These are phyloP conservation scores for Hermatobates lingyangjiaoensis DNA, from an alignment of 1,140 invertebrate genomes.

Conservation along the genomic window DNA sequence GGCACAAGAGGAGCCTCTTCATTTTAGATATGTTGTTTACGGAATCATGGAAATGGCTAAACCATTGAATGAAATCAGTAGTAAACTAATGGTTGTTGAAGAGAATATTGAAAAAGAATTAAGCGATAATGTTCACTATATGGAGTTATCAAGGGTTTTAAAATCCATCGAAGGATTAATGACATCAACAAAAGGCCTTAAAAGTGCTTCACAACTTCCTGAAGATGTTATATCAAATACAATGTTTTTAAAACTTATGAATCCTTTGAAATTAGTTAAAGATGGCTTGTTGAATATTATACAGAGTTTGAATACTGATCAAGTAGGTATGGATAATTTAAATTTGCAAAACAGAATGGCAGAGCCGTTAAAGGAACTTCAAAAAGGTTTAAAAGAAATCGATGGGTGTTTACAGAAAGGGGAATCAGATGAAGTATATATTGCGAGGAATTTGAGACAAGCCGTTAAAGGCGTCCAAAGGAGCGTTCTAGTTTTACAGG, in stretches of 20 bases:
- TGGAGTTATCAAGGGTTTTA: conserved; percentile 13
- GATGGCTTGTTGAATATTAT: conserved; percentile 13
- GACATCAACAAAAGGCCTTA: conserved; percentile 14
- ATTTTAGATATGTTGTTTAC: conserved; percentile 16
- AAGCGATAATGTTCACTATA: neutral
- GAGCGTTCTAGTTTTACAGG: conserved; percentile 17
- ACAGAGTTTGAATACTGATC: conserved; percentile 14
- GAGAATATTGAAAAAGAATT: conserved; percentile 12
- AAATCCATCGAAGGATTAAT: conserved; percentile 14
- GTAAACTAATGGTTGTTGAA: conserved; percentile 15
- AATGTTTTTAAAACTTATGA: conserved; percentile 6
- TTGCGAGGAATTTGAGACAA: conserved; percentile 13
- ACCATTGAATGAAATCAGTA: conserved; percentile 15
- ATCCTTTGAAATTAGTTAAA: conserved; percentile 15
- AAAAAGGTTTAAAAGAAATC: conserved; percentile 17
- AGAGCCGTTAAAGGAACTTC: conserved; percentile 17
- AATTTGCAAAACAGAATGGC: conserved; percentile 16
- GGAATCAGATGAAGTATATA: conserved; percentile 7
- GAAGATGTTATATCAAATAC: neutral
- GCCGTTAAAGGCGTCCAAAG: conserved; percentile 18
- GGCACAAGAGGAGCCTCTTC: conserved; percentile 15
- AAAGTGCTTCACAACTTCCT: conserved; percentile 6
- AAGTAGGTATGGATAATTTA: conserved; percentile 11
- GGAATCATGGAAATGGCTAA: conserved; percentile 15
- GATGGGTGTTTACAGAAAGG: conserved; percentile 2